Evolutionary conservation across 37 sponge, comb jelly and placozoan species (phyloP), one percentile per base, ranked within the genome.

Genomic region (Hexactinellida sp.): DNA sequence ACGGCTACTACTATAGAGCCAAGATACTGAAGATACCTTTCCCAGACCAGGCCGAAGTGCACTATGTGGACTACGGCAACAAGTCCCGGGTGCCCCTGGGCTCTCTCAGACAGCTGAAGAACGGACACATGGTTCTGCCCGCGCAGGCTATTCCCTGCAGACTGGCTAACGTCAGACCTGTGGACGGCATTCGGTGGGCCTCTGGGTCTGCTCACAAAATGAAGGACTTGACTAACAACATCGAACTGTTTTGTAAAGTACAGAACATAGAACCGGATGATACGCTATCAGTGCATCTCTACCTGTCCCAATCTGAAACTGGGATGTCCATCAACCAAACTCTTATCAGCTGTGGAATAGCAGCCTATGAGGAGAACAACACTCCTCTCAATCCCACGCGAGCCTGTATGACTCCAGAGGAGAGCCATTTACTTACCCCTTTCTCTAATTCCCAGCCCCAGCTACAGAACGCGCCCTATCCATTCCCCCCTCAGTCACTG

Each of bases 11-110:
- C 87, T 92, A 92, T 55, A 38, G 93, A 1, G 87, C 85, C 5
- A 89, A 88, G 84, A 84, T 92, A 36, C 38, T 85, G 0, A 41
- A 28, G 0, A 0, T 88, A 0, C 85, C 87, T 0, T 30, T 37
- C 21, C 47, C 84, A 0, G 90, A 90, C 39, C 54, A 55, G 21
- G 87, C 88, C 21, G 71, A 87, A 82, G 87, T 92, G n/a, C 21
- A 52, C 37, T 92, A 92, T 34, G 90, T 92, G 55, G 93, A 92
- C 82, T 92, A 92, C 83, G 93, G 93, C 37, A 92, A 92, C 84
- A 84, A 25, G 19, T 84, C 55, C 1, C 19, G 55, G 25, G 39
- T 84, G 0, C 84, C 85, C 16, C 23, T 35, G 0, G 82, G 39
- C 84, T 54, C 84, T 30, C 47, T 92, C 25, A 82, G 88, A 21